Base-by-base conservation (phyloP, 2,888 invertebrate species). In the Hanleya hanleyi region DNA sequence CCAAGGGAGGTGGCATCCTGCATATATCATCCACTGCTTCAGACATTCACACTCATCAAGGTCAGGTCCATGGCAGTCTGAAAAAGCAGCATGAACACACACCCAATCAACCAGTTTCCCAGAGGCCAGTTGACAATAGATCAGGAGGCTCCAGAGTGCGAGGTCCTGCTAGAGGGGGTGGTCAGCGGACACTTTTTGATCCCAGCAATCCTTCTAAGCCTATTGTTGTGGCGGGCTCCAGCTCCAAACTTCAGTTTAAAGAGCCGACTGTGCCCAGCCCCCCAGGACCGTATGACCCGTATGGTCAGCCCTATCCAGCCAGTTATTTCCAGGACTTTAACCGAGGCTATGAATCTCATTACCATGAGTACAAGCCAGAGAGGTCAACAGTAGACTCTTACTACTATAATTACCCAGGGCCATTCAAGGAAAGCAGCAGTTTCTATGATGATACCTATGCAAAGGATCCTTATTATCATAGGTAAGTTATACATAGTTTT, bases 201-300 rank as follows among this genome's bases (percentile, higher is more conserved):
- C 88, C 88, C 15, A 87, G 86, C 57, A 87, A 87, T 76, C 88
- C 88, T 22, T 83, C 82, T 67, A 87, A 85, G 68, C 85, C 86
- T 9, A 86, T 86, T 62, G 73, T 85, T 26, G 82, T 87, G 6
- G 74, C 69, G 22, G 70, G 72, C 51, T 70, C 75, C 29, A 5
- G 33, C 1, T 22, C 57, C 35, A 71, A 71, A 41, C 67, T 71
- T 22, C 26, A 67, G n/a, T 22, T 47, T 76, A 78, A 71, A 12
- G 69, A 75, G 29, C 41, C 33, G 49, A 49, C 38, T 29, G 36
- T 62, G 32, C 70, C 68, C 29, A 69, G 61, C 70, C 57, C 71
- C 18, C 75, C 69, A 35, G 61, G 51, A 22, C 62, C 64, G 12
- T 66, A 69, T 37, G 67, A 62, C 33, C 64, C 1, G 36, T 36